Percentiles rank a stretch among this genome's conserved stretches.
Evolutionary conservation across 1,140 invertebrate species (phyloP).

Genomic region (Bilobella aurantiaca): DNA sequence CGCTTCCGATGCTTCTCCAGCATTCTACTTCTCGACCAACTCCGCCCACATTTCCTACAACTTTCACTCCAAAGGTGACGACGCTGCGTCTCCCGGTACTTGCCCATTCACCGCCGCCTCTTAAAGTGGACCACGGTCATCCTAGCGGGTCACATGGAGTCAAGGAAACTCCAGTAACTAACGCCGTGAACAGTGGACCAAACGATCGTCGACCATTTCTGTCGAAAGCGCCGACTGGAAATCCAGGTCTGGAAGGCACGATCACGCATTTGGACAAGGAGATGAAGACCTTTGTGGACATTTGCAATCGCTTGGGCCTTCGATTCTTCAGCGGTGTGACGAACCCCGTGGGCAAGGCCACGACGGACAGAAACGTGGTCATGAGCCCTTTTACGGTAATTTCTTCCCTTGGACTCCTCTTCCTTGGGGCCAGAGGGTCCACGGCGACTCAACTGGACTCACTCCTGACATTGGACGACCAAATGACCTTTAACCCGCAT

Average conservation of each 20-base stretch:
- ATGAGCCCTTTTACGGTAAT: conserved; percentile 73
- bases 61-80: not conserved
- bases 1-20: not conserved
- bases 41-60: too few relatives aligned
- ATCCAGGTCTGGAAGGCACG: conserved; percentile 53
- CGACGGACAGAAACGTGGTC: conserved; percentile 60
- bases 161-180: conserved; percentile 13
- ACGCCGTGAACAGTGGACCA: not conserved
- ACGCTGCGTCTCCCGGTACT: not conserved
- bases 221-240: conserved; percentile 28
- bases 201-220: conserved; percentile 26
- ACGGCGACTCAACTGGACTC: conserved; percentile 83
- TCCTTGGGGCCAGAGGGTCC: conserved; percentile 70
- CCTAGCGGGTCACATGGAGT: conserved; percentile 5
- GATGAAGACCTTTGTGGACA: conserved; percentile 55
- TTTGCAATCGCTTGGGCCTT: conserved; percentile 74
- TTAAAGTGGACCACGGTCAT: not conserved
- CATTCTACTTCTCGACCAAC: not conserved
- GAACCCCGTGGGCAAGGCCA: conserved; percentile 58
- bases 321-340: conserved; percentile 45
- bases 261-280: conserved; percentile 57
- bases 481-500: conserved; percentile 77
- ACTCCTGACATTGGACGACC: conserved; percentile 64
- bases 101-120: not conserved
- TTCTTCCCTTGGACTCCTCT: conserved; percentile 74